Evolutionary conservation across 1,140 invertebrate genomes (phyloP), one percentile per base, ranked within the genome.

Genomic region (Ceratina japonica): DNA sequence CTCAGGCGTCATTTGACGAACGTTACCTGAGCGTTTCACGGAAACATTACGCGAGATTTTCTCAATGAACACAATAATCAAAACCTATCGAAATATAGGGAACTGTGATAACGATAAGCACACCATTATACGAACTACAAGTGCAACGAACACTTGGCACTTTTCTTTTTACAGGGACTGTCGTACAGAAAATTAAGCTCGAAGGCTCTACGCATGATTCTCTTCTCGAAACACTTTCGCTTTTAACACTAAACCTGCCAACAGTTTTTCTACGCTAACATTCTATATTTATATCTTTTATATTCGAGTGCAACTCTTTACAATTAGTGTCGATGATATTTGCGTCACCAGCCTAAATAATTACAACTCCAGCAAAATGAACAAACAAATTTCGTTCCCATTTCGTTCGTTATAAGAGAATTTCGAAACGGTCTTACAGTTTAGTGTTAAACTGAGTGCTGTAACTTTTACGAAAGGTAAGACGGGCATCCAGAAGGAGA

Each of bases 1-100:
- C 7, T 8, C 20, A 24, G 12, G 27, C 10, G 15, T 37, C 31
- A 24, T 37, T 44, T 68, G 22, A 2, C 20, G 49, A 13, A 52
- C 12, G 54, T 70, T 74, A 22, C 4, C 62, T 16, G 18, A 64
- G 8, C n/a, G 27, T 72, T 63, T 72, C 18, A 16, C 20, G 31
- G 31, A 65, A 78, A 73, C 37, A 49, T 68, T 64, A 61, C 31
- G 24, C 44, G 80, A 72, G 37, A 58, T 74, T 65, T 80, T 59
- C n/a, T 62, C 52, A 27, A 78, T 79, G 79, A 81, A 84, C 80
- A 84, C 75, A 84, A 65, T 65, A 62, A 70, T 51, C 51, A 56
- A 81, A 84, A 80, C 24, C 54, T 49, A 69, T 81, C 68, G 56
- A 1, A 69, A 56, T 68, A 54, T 77, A 72, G 63, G 8, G 31